A percentile compares a stretch with the other conserved stretches of the same genome.
Conservation (phyloP, 92 coral and sea anemone genomes). For the Galaxea fascicularis region DNA sequence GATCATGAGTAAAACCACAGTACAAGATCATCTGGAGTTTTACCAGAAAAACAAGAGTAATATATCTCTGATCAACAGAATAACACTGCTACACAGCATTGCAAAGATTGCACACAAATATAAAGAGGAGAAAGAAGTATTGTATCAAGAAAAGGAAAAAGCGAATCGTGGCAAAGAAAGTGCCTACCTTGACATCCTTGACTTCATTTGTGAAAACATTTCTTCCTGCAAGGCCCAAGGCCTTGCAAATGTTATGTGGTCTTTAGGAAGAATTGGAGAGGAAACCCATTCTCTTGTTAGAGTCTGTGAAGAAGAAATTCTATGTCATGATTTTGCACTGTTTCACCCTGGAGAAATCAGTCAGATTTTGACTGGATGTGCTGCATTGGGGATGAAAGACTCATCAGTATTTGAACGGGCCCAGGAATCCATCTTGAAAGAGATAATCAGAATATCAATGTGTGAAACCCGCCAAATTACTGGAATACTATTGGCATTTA, state of each 20-base stretch:
- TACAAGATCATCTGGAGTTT: slow-evolving; percentile 34
- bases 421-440: slow-evolving; percentile 33
- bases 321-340: slow-evolving; percentile 13
- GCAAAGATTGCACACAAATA: slow-evolving; percentile 31
- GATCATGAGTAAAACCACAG: background rate
- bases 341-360: slow-evolving; percentile 24
- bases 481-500: slow-evolving; percentile 24
- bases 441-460: background rate
- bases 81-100: slow-evolving; percentile 36
- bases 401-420: slow-evolving; percentile 11
- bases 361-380: slow-evolving; percentile 27
- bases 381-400: slow-evolving; percentile 16
- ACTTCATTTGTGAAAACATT: slow-evolving; percentile 30
- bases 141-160: slow-evolving; percentile 17
- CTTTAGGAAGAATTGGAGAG: slow-evolving; percentile 21
- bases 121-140: background rate
- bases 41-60: slow-evolving; percentile 7
- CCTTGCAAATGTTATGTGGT: slow-evolving; percentile 40
- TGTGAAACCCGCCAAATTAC: slow-evolving; percentile 28
- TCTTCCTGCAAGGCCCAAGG: slow-evolving; percentile 31
- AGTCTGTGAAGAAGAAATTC: slow-evolving; percentile 32
- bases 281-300: slow-evolving; percentile 1
- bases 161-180: background rate
- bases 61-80: slow-evolving; percentile 13
- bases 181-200: slow-evolving; percentile 6